Base-by-base conservation (phyloP, 2,113 vertebrate genomes). In the Mus pahari region DNA sequence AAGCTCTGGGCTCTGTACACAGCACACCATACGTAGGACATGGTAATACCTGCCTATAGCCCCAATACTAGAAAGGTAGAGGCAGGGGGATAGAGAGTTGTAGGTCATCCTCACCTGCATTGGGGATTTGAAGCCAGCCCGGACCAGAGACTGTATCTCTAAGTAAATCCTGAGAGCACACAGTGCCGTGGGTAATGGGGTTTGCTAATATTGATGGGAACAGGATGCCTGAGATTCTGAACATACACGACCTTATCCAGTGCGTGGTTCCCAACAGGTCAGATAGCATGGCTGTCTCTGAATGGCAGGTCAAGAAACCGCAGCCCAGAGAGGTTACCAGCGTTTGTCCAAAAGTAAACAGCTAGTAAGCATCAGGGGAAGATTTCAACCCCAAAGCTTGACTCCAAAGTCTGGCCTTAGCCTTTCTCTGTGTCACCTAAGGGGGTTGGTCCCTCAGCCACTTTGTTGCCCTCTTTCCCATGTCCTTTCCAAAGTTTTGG, bases 241-340 rank as follows among this genome's bases (percentile, higher is more conserved):
- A 83, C 50, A 10, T 71, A 10, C 19, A 50, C 45, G 70, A 68
- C 68, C 36, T 91, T 20, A 75, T 42, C 86, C 60, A 50, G 48
- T 45, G 26, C 26, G 11, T 90, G 48, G 11, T 74, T 78, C 31
- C 19, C 81, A 36, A 31, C 14, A 68, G 20, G 17, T 73, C 60
- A 64, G 75, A n/a, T 55, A 73, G 28, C 64, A 17, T 42, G 64
- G 16, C 36, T 68, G 6, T 39, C n/a, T 84, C 36, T 90, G 53
- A 45, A 90, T 93, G 84, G 55, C 20, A 84, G 75, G 66, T 55
- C 70, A 86, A 90, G 53, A 91, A 88, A 92, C 83, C 7, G 22
- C 91, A 62, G 42, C 81, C 64, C 36, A 60, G 31, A 94, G 88
- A 82, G 26, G 36, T 78, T 74, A 92, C 26, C 26, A 50, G 33